These are phyloP conservation scores for Himalopsyche tibetana DNA, from an alignment of 2,888 invertebrate genomes.

Conservation along the genomic window DNA sequence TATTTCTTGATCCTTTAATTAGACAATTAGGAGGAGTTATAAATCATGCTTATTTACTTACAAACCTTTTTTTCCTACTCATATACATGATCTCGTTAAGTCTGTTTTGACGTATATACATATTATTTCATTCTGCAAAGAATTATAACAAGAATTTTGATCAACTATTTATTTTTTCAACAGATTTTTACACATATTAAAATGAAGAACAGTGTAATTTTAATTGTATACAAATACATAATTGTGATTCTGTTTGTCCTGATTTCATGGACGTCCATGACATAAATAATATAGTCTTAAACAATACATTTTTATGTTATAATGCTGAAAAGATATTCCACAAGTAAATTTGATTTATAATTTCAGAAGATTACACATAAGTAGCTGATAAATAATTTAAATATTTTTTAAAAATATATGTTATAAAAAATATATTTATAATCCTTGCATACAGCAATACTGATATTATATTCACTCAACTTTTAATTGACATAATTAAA, in stretches of 20 bases:
- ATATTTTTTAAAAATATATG: background rate
- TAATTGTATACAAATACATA: conserved; percentile 34
- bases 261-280: conserved; percentile 6
- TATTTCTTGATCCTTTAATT: too few species aligned
- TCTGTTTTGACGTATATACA: too few species aligned
- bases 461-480: conserved; percentile 4
- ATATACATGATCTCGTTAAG: too few species aligned
- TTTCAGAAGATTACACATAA: too few species aligned
- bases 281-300: background rate
- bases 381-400: background rate
- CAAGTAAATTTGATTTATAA: too few species aligned
- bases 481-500: conserved; percentile 21
- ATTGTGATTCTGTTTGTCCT: background rate
- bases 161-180: conserved; percentile 33
- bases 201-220: background rate
- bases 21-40: too few species aligned
- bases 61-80: too few species aligned
- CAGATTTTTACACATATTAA: conserved; percentile 34
- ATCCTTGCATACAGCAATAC: conserved; percentile 2
- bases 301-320: background rate
- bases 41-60: too few species aligned
- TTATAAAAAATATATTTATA: conserved; percentile 36
- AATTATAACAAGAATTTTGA: background rate
- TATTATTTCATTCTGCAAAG: too few species aligned
- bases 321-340: too few species aligned